Conservation (phyloP, 2,113 vertebrate species). For the Coturnix japonica region DNA sequence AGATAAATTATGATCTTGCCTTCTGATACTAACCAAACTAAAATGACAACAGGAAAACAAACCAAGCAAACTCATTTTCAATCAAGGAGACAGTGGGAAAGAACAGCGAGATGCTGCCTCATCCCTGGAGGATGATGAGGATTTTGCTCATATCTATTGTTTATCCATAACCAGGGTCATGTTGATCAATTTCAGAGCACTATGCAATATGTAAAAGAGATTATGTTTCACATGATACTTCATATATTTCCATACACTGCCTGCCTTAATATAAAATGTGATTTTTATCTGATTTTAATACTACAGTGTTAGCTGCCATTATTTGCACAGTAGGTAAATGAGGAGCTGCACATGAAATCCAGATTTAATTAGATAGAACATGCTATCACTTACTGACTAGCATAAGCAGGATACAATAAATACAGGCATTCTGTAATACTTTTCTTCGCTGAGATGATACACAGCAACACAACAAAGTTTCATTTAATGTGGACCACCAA, state of each 20-base stretch:
- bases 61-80: neutral
- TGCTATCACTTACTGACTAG: neutral
- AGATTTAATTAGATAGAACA: slow-evolving; percentile 28
- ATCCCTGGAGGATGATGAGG: neutral
- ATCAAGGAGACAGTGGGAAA: neutral
- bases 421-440: neutral
- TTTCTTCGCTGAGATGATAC: neutral
- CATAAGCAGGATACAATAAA: neutral
- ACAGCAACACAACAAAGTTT: neutral
- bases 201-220: neutral
- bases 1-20: neutral
- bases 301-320: neutral
- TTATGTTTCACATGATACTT: neutral
- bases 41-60: neutral
- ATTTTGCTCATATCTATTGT: neutral
- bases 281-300: slow-evolving; percentile 42
- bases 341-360: neutral
- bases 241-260: neutral
- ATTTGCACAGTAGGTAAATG: slow-evolving; percentile 1
- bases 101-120: neutral
- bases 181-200: slow-evolving; percentile 22
- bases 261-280: neutral
- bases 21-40: neutral
- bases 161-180: rapidly evolving
- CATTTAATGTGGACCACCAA: neutral